Evolutionary conservation across 1,140 invertebrate genomes (phyloP), one percentile per base, ranked within the genome.

Genomic region (Agrypnia vestita): DNA sequence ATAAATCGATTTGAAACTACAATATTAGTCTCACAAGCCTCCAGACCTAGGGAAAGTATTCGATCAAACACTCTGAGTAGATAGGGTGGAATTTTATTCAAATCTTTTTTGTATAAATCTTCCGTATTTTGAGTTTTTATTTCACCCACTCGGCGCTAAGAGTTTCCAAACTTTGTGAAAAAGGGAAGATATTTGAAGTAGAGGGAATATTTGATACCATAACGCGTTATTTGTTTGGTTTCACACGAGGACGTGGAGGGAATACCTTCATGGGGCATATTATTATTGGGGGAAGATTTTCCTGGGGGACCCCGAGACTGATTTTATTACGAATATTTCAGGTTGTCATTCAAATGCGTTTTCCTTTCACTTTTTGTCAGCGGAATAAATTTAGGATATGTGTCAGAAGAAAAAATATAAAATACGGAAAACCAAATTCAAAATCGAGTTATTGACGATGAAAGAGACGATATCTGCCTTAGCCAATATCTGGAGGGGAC

Each of bases 281-380:
- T 72, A 78, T 78, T 71, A 62, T 76, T 74, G 71, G 78, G 73
- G 73, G 67, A 76, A 35, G 64, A 56, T 78, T 61, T 43, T 51
- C 59, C 69, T 53, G 6, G 4, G 61, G 61, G 71, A 56, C 55
- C 9, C 55, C 56, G 71, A 46, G 81, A 76, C 71, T 83, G 78
- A 83, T 83, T 83, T 83, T 83, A 83, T 83, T 83, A 80, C 82
- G 82, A 79, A 83, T 83, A 83, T 80, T 80, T 83, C 79, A 77
- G 56, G 55, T 78, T 83, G 82, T 83, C 82, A 80, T 77, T 78
- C 76, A 80, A 80, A 80, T 80, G 73, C 73, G 62, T 80, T 80
- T 78, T 76, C 78, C 78, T 80, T 80, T 80, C 73, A 78, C 76
- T 59, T 78, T 78, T 44, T 69, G 73, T 76, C 79, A 69, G 61